Percentiles rank a stretch among this genome's conserved stretches.
Evolutionary conservation across 2,113 vertebrate species (phyloP).

Genomic region (Carassius carassius): DNA sequence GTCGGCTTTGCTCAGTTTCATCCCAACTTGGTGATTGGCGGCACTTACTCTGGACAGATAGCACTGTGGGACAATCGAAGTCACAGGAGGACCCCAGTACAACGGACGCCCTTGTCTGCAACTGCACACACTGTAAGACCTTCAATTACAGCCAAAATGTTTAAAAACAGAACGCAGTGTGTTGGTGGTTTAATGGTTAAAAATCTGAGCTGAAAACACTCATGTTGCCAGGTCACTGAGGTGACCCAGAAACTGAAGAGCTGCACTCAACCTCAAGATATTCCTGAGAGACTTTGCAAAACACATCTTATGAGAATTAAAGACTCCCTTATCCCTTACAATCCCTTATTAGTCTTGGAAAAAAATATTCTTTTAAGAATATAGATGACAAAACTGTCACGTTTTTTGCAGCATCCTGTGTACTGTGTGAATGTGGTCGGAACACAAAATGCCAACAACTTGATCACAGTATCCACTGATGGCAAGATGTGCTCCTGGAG

Average conservation of each 20-base stretch:
- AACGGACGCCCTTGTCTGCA: conserved; percentile 85
- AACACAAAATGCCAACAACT: conserved; percentile 88
- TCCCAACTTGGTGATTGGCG: conserved; percentile 85
- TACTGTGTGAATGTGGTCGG: conserved; percentile 90
- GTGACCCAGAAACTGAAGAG: conserved; percentile 4
- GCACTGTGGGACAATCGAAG: conserved; percentile 89
- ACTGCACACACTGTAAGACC: conserved; percentile 82
- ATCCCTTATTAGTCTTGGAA: neutral
- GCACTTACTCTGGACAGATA: conserved; percentile 87
- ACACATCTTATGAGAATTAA: neutral
- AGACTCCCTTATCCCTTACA: neutral
- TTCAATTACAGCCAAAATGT: neutral
- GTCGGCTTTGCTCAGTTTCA: conserved; percentile 89
- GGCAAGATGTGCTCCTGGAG: conserved; percentile 93
- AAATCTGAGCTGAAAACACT: neutral
- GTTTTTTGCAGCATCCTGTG: conserved; percentile 80
- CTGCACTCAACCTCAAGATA: neutral
- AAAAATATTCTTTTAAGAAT: too few species aligned
- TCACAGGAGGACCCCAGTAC: conserved; percentile 83
- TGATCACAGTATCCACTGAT: conserved; percentile 88
- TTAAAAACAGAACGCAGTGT: neutral
- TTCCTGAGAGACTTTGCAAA: neutral
- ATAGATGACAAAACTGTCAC: neutral
- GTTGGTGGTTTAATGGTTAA: neutral
- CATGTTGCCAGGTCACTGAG: neutral